Evolutionary conservation across 1,140 invertebrate genomes (phyloP).

Genomic region (Megalonaias nervosa): DNA sequence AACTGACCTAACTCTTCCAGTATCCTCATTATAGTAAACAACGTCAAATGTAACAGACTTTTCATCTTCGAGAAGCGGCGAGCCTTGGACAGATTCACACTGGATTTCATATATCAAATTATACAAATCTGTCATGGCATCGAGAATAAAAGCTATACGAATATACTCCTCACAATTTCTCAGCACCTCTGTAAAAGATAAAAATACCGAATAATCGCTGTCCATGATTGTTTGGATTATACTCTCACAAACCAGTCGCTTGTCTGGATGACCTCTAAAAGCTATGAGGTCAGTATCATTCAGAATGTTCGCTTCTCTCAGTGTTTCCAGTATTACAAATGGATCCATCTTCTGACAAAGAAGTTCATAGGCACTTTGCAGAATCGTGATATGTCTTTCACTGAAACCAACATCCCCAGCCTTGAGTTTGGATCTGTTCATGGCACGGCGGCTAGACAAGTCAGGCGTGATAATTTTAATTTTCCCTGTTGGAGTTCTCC

Average conservation of each 20-base stretch:
- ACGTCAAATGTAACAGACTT: slow-evolving; percentile 62
- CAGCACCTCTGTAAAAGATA: slow-evolving; percentile 55
- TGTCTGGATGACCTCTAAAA: slow-evolving; percentile 53
- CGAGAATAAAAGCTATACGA: slow-evolving; percentile 51
- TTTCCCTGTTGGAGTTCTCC: slow-evolving; percentile 23
- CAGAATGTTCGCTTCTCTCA: slow-evolving; percentile 48
- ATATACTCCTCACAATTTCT: slow-evolving; percentile 36
- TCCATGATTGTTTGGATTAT: slow-evolving; percentile 53
- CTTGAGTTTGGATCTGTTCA: slow-evolving; percentile 37
- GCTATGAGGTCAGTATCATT: slow-evolving; percentile 46
- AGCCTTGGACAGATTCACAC: slow-evolving; percentile 28
- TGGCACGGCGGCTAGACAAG: slow-evolving; percentile 36
- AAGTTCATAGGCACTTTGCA: slow-evolving; percentile 57
- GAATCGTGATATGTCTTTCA: slow-evolving; percentile 55
- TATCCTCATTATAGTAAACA: slow-evolving; percentile 57
- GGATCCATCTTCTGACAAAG: slow-evolving; percentile 61
- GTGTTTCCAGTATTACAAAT: slow-evolving; percentile 48
- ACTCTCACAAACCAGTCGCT: slow-evolving; percentile 58
- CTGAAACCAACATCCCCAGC: slow-evolving; percentile 46
- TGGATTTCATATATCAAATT: slow-evolving; percentile 57
- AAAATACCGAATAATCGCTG: slow-evolving; percentile 45
- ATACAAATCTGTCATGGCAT: slow-evolving; percentile 60
- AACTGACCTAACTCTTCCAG: slow-evolving; percentile 53
- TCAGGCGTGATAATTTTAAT: slow-evolving; percentile 61
- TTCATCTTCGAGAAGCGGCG: slow-evolving; percentile 54